Evolutionary conservation across 23 tunicate species (phyloP), one percentile per base, ranked within the genome.

Genomic region (Diplosoma virens): DNA sequence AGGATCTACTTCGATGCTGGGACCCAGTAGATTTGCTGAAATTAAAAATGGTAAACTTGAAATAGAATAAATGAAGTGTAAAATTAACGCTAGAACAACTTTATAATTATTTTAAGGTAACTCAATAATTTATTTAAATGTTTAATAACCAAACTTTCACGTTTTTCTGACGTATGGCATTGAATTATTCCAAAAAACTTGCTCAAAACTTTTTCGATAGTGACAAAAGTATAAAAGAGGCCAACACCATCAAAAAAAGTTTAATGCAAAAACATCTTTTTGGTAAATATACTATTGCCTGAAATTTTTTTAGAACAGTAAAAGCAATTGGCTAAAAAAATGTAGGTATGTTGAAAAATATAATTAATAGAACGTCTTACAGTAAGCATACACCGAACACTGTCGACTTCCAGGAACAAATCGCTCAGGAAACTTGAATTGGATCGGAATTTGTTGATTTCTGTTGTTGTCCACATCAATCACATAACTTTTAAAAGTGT

Each of bases 1-100:
- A 3, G 84, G 92, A 45, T 86, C 84, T 3, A 79, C 68, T 59
- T 86, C 92, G 61, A 86, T 86, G 24, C 77, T 48, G 0, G 92
- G 84, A 0, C 92, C 92, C 84, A 86, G 28, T 28, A 71, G 67
- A 41, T 86, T 78, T 30, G 75, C 92, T 86, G 60, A 3, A 79
- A 78, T 25, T 11, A 18, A 56, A 56, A 11, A 11, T 14, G 14
- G 50, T 7, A 41, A 41, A 41, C 14, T 41, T 41, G 50, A 14
- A 41, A 9, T 7, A 41, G 14, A 14, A 41, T 41, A 41, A 9
- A 41, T 56, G 18, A 14, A 56, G 5, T 23, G 20, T 6, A 56
- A 20, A 56, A 5, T 56, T 11, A 56, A 56, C 16, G n/a, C n/a
- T n/a, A n/a, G n/a, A n/a, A n/a, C n/a, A n/a, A n/a, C n/a, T n/a